Base-by-base conservation (phyloP, 2,113 vertebrate species). In the Rhynchomys soricoides region DNA sequence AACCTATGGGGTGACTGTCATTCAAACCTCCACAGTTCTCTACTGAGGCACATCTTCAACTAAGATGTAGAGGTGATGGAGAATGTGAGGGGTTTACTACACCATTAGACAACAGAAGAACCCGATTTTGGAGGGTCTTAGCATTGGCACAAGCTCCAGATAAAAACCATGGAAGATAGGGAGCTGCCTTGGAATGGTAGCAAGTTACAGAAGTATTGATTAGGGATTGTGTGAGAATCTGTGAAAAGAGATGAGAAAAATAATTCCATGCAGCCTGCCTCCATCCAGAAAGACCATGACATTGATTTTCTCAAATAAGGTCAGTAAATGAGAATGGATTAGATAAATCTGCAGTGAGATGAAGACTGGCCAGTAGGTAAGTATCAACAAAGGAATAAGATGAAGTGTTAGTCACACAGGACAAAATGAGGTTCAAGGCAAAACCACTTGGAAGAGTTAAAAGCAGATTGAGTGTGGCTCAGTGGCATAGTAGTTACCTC, bases 321-420 rank as follows among this genome's bases (percentile, higher is more conserved):
- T 52, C 34, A 78, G 70, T 71, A 95, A 92, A 79, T 83, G 96
- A 79, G 74, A 95, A 40, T 55, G 70, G 90, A 73, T 90, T 83
- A 92, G 82, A 66, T 68, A 68, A 55, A 37, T 86, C 82, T 92
- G 52, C 79, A 70, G 71, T 73, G 73, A 89, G 82, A 86, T 64
- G 81, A 86, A 89, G 78, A 16, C 45, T 59, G 86, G 91, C 29
- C 62, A 68, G 89, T 40, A 29, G 52, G 48, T 48, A 83, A 81
- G 55, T 62, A 82, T 43, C 59, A 91, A 81, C 29, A 2, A 73
- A 34, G 34, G 37, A 43, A 85, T n/a, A 34, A 2, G 7, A 22
- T 24, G 1, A 9, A 34, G 11, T 29, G 5, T 2, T 29, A 57
- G 22, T 13, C 8, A 16, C 57, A 37, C 4, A 50, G 81, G 31